Base-by-base conservation (phyloP, 1,140 invertebrate genomes). In the Thaumatotibia leucotreta region DNA sequence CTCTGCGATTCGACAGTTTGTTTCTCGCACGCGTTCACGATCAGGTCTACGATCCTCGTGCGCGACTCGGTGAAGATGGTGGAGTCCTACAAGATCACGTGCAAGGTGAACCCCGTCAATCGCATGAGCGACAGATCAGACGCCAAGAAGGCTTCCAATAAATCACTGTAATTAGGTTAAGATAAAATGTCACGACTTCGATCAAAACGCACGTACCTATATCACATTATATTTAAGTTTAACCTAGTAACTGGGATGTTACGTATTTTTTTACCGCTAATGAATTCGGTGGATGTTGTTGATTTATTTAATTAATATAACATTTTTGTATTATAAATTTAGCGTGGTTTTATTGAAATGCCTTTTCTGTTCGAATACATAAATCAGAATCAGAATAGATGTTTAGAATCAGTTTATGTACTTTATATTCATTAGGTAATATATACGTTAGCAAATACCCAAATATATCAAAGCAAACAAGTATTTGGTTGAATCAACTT, bases 41-140 rank as follows among this genome's bases (percentile, higher is more conserved):
- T 91, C 8, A 69, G 88, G 23, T 89, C 88, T 10, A 88, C 80
- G 0, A 88, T 91, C 23, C 65, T 91, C 29, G 83, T 91, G 0
- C 66, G 88, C 1, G 88, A 91, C 31, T 88, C 86, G 0, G 88
- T 91, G 0, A 89, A 89, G 69, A 76, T 83, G 77, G 75, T 88
- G 0, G 88, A 91, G 50, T 91, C 86, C 0, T 89, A 89, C 67
- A 91, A 87, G 49, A 89, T 91, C 11, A 91, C 88, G 4, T 91
- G 88, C 54, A 89, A 88, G 71, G 86, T 91, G 17, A 91, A 91
- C 39, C 86, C 88, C 0, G 76, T 82, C 0, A 86, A 80, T 39
- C 67, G 76, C 11, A 63, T 14, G 23, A 29, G 45, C 27, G 29
- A 6, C 68, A 74, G 4, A 31, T 29, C 2, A 69, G 65, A 52